Evolutionary conservation across 2,888 invertebrate species (phyloP), one percentile per base, ranked within the genome.

Genomic region (Alloplasta piceator): DNA sequence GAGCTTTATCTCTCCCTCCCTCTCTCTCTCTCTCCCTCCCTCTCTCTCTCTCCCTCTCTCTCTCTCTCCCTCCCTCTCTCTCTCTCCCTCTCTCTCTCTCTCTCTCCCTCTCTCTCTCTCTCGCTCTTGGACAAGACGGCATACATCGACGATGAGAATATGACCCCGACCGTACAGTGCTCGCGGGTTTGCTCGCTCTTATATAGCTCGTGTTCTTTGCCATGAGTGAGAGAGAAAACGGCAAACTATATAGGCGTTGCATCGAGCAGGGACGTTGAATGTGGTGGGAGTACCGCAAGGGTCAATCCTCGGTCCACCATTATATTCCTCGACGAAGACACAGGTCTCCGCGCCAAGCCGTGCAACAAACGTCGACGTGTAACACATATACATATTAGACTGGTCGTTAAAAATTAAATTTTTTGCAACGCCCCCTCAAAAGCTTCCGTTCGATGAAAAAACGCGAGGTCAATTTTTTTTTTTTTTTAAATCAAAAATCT

Each of bases 281-380:
- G 58, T 89, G 89, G 90, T 91, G 91, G 91, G 90, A 90, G 91
- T 91, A 91, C 90, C 91, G 91, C 91, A 91, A 91, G 91, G 91
- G 91, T 91, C 91, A 91, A 91, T 90, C 90, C 90, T 87, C 88
- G 88, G 87, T 87, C 89, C 89, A 87, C 86, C 90, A 89, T 91
- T 90, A 89, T 89, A 89, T 88, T 89, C 85, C 84, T 82, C 80
- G 82, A 80, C 82, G 81, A 81, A 83, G 80, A 80, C 84, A 83
- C 74, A 78, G 74, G 81, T 82, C 81, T 78, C 26, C 26, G 26
- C 71, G 61, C 68, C 68, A 58, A 39, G 50, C 68, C 26, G 52
- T 48, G 58, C 52, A 67, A 60, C 63, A 41, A 26, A 26, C 26
- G 26, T 26, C 55, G 41, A 7, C 41, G 55, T 41, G 48, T 43